Evolutionary conservation across 1,140 invertebrate genomes (phyloP), one percentile per base, ranked within the genome.

Genomic region (Lepeophtheirus salmonis): DNA sequence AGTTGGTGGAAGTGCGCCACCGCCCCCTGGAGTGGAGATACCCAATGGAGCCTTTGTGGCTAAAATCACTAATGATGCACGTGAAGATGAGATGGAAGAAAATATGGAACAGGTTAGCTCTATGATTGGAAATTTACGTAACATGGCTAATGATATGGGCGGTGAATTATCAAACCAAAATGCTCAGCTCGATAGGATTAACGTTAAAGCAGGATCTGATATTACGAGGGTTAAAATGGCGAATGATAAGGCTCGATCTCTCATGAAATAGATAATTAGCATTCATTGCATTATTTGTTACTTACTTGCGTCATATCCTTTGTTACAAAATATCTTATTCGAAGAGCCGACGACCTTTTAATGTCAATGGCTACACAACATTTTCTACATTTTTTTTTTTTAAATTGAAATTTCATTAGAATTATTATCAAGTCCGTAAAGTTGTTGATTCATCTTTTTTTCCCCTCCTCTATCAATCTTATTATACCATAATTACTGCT

Each of bases 111-210:
- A 96, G 72, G 79, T 41, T 12, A 75, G 73, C 58, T 78, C 77
- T 16, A 97, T 98, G 92, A 86, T 98, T 66, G 91, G 92, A 41
- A 97, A 97, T 72, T 76, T 98, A 67, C 83, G 91, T 65, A 98
- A 98, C 75, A 98, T 98, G 95, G 94, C 95, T 51, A 83, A 97
- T 66, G 95, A 97, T 72, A 97, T 97, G 91, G 89, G 90, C 64
- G 94, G 86, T 63, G 94, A 97, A 71, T 79, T 97, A 59, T 86
- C 88, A 74, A 90, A 92, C 72, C 95, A 98, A 77, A 98, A 98
- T 73, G 77, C 83, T 68, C 92, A 97, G 75, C 78, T 98, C 65
- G 89, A 94, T 72, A 83, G 92, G 74, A 95, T 98, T 73, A 94
- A 96, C 76, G 81, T 83, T 71, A 97, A 97, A 84, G 94, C 57